These are phyloP conservation scores for Diadophis punctatus DNA, from an alignment of 2,113 vertebrate genomes.

Conservation along the genomic window DNA sequence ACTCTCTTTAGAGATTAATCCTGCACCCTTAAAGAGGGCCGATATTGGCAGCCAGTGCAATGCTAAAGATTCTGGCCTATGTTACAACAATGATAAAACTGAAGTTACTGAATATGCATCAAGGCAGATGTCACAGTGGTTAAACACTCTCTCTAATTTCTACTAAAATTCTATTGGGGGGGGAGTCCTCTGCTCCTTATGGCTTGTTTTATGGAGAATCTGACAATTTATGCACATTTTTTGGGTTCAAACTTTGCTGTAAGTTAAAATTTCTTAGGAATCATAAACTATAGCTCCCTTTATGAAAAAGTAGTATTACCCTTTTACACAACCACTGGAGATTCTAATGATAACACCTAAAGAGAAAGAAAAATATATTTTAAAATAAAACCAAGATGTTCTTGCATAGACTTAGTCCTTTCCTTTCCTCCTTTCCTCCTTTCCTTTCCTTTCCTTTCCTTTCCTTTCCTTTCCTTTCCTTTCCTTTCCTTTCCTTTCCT, in stretches of 20 bases:
- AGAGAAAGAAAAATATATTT: not conserved
- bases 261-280: not conserved
- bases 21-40: not conserved
- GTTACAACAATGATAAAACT: not conserved
- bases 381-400: not conserved
- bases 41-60: not conserved
- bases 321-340: not conserved
- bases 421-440: not conserved
- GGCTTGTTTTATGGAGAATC: not conserved
- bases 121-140: not conserved
- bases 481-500: not conserved
- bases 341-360: not conserved
- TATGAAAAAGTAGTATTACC: not conserved
- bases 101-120: not conserved
- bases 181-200: not conserved
- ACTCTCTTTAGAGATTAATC: not conserved
- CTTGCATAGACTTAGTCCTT: not conserved
- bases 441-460: not conserved
- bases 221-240: not conserved
- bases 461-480: not conserved
- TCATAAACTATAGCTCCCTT: not conserved
- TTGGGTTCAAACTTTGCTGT: not conserved
- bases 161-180: not conserved
- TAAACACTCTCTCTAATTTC: not conserved
- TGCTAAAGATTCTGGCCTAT: not conserved